These are phyloP conservation scores for Conomelus anceps DNA, from an alignment of 2,888 invertebrate species.

Conservation along the genomic window DNA sequence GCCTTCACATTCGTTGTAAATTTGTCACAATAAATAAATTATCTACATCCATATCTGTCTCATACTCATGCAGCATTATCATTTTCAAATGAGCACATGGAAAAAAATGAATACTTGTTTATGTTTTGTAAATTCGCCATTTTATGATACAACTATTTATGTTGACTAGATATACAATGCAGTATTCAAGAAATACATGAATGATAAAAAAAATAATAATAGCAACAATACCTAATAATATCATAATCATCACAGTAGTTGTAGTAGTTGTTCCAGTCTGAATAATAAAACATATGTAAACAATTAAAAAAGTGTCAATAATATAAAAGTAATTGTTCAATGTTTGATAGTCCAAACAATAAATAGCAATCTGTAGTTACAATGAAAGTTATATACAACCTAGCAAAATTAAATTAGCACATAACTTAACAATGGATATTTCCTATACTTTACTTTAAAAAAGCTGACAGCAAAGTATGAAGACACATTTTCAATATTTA, in stretches of 20 bases:
- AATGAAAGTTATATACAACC: too few relatives aligned
- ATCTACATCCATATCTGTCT: too few relatives aligned
- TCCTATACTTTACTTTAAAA: background rate
- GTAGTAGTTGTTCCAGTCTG: background rate
- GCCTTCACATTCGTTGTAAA: too few relatives aligned
- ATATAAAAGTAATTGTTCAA: background rate
- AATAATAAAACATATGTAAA: background rate
- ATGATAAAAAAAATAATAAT: background rate
- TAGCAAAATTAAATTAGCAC: too few relatives aligned
- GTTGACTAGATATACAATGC: too few relatives aligned
- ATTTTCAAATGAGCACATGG: too few relatives aligned
- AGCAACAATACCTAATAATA: too few relatives aligned
- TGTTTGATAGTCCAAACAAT: background rate
- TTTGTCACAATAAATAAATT: too few relatives aligned
- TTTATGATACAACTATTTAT: too few relatives aligned
- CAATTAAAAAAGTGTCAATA: background rate
- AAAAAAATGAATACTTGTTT: too few relatives aligned
- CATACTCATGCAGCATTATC: too few relatives aligned
- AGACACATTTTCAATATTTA: background rate
- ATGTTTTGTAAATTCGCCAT: too few relatives aligned
- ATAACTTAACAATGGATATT: background rate
- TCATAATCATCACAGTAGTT: background rate
- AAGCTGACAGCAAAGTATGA: background rate
- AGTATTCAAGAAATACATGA: background rate
- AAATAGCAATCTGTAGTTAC: background rate